Evolutionary conservation across 2,888 invertebrate species (phyloP).

Genomic region (Ectemnius cavifrons): DNA sequence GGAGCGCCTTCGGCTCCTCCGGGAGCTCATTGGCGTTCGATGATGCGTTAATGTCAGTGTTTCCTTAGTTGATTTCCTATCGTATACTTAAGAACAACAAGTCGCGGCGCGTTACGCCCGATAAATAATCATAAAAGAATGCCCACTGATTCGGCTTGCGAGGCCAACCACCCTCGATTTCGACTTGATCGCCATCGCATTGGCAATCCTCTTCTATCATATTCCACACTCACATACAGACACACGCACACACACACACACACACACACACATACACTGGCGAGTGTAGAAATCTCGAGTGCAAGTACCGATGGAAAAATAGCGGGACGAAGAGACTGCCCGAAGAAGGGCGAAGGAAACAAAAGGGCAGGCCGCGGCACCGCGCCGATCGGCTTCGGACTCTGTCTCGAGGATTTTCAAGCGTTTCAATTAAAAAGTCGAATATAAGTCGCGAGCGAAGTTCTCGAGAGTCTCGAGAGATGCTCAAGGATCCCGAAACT

Average conservation of each 20-base stretch:
- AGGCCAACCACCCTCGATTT: background rate
- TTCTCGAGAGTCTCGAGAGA: slow-evolving; percentile 5
- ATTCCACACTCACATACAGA: too few relatives aligned
- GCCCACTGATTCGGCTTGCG: background rate
- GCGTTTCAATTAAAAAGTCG: too few relatives aligned
- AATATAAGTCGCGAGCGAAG: background rate
- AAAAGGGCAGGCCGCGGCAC: too few relatives aligned
- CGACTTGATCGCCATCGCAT: background rate
- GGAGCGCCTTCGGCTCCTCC: too few relatives aligned
- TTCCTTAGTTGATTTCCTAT: background rate
- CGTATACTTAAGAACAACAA: slow-evolving; percentile 9
- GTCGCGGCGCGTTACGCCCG: slow-evolving; percentile 2
- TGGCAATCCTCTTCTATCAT: too few relatives aligned
- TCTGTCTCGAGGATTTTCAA: too few relatives aligned
- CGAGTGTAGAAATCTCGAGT: background rate
- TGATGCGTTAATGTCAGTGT: background rate
- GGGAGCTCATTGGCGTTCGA: background rate
- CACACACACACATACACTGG: too few relatives aligned
- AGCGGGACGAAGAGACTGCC: background rate
- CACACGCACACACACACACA: too few relatives aligned
- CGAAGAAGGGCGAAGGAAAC: background rate
- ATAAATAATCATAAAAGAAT: background rate
- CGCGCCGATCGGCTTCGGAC: too few relatives aligned
- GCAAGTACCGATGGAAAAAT: background rate
- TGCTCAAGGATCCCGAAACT: background rate